Conservation (phyloP, 2,888 invertebrate genomes). For the Pseudanteris insignis region DNA sequence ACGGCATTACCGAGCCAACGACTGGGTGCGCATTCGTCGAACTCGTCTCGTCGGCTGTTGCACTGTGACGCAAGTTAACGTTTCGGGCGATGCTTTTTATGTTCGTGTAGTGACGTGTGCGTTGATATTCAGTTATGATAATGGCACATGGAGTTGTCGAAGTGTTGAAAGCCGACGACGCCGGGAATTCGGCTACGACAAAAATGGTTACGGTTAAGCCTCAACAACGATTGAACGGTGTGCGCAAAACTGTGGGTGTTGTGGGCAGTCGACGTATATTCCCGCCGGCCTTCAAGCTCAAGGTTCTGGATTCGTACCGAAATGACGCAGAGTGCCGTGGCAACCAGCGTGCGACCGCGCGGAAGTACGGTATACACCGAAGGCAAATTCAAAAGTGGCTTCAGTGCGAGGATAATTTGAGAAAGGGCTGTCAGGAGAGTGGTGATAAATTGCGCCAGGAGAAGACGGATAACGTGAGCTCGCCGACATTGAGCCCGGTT, state of each 20-base stretch:
- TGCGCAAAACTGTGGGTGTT: slow-evolving; percentile 59
- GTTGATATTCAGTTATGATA: slow-evolving; percentile 45
- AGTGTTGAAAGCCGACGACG: slow-evolving; percentile 63
- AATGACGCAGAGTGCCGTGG: slow-evolving; percentile 88
- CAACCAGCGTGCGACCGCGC: slow-evolving; percentile 88
- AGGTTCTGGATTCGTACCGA: slow-evolving; percentile 87
- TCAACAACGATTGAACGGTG: slow-evolving; percentile 53
- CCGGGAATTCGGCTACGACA: slow-evolving; percentile 61
- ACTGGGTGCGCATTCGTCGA: slow-evolving; percentile 44
- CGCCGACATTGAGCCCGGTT: slow-evolving; percentile 68
- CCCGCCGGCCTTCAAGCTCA: slow-evolving; percentile 87
- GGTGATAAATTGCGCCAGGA: slow-evolving; percentile 22
- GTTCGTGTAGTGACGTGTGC: slow-evolving; percentile 13
- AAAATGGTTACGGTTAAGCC: slow-evolving; percentile 59
- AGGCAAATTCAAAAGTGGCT: slow-evolving; percentile 93
- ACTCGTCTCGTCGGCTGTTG: slow-evolving; percentile 58
- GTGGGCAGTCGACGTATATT: slow-evolving; percentile 89
- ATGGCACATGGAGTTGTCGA: slow-evolving; percentile 73
- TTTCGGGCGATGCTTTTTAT: slow-evolving; percentile 49
- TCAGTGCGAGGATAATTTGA: slow-evolving; percentile 82
- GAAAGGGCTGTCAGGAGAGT: slow-evolving; percentile 74
- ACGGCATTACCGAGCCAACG: slow-evolving; percentile 65
- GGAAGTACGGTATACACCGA: slow-evolving; percentile 89
- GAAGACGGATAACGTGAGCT: slow-evolving; percentile 36
- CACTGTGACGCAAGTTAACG: slow-evolving; percentile 63